These are phyloP conservation scores for Thysanoteuthis rhombus DNA, from an alignment of 2,888 invertebrate species.

Conservation along the genomic window DNA sequence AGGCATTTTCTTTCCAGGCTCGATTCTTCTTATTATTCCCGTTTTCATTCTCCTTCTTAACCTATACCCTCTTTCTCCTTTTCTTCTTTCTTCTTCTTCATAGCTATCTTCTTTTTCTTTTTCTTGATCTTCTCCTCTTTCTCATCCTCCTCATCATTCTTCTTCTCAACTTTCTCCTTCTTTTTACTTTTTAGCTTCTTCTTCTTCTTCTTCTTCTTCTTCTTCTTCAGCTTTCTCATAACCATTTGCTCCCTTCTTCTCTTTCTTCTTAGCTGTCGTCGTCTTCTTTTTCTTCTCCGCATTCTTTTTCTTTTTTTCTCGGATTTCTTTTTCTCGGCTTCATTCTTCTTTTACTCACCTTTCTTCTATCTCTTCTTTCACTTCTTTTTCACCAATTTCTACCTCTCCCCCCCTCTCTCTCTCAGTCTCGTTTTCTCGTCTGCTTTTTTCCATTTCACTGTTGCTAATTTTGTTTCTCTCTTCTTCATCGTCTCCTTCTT, in stretches of 20 bases:
- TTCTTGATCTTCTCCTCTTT: not conserved
- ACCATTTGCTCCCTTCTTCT: too few species aligned
- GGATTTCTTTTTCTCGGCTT: not conserved
- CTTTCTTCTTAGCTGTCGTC: too few species aligned
- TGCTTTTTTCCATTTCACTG: fast-evolving
- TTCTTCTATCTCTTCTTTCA: not conserved
- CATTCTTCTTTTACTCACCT: not conserved
- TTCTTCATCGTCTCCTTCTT: not conserved
- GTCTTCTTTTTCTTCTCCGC: too few species aligned
- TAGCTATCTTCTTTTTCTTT: not conserved
- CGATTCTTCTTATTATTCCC: not conserved
- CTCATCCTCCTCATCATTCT: not conserved
- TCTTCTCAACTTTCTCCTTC: fast-evolving
- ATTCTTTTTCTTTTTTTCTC: not conserved
- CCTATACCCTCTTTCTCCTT: not conserved
- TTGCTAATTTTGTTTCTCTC: not conserved
- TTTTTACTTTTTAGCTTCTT: too few species aligned
- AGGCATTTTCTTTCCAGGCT: not conserved
- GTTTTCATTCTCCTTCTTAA: not conserved
- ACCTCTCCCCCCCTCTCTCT: not conserved
- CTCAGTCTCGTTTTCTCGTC: fast-evolving
- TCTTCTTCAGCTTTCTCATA: too few species aligned
- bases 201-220: too few species aligned
- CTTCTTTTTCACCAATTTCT: not conserved
- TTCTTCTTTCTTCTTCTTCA: not conserved